Evolutionary conservation across 2,797 vertebrate species (phyloP).

Genomic region (Ictinia mississippiensis): DNA sequence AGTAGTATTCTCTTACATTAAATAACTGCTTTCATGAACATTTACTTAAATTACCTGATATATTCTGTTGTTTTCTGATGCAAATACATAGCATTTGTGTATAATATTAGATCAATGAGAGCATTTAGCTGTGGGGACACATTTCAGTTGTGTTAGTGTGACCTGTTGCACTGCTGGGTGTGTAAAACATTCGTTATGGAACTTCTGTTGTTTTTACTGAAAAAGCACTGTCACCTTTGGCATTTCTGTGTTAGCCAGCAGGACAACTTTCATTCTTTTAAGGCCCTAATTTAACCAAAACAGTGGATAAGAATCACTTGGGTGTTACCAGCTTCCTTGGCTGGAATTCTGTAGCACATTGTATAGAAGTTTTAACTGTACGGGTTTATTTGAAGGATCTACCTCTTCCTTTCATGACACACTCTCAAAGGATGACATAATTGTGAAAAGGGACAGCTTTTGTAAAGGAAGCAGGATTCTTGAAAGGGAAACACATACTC

Average conservation of each 20-base stretch:
- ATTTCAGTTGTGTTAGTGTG: not conserved
- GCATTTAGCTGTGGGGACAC: not conserved
- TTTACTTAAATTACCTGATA: not conserved
- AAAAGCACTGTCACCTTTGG: not conserved
- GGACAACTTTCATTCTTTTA: not conserved
- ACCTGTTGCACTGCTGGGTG: not conserved
- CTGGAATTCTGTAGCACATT: not conserved
- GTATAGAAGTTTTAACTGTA: not conserved
- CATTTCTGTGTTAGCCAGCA: not conserved
- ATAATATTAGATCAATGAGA: not conserved
- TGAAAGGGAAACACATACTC: not conserved
- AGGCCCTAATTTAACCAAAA: not conserved
- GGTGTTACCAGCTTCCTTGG: fast-evolving
- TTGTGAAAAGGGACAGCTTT: not conserved
- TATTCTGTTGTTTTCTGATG: not conserved
- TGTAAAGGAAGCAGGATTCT: not conserved
- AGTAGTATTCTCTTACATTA: not conserved
- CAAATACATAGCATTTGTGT: not conserved
- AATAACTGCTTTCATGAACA: not conserved
- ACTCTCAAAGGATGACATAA: not conserved
- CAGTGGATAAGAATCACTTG: not conserved
- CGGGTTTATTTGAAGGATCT: not conserved
- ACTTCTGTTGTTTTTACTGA: not conserved
- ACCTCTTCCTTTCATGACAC: not conserved
- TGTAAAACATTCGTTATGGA: not conserved